Conservation (phyloP, 1,140 invertebrate genomes). For the Aphis gossypii region DNA sequence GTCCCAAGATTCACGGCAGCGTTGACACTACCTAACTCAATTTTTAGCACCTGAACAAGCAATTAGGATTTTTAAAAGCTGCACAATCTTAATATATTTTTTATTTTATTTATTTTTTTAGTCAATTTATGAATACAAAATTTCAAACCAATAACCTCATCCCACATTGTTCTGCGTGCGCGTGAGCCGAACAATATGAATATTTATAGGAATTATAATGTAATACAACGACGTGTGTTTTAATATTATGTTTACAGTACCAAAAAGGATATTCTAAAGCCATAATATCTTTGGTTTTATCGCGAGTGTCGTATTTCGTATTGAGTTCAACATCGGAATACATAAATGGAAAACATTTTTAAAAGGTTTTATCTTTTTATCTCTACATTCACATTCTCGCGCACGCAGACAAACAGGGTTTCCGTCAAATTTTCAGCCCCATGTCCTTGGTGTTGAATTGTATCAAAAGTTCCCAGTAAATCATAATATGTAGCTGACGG, state of each 20-base stretch:
- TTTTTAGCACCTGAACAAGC: not conserved
- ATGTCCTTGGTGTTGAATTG: not conserved
- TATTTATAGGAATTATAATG: not conserved
- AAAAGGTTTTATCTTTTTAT: not conserved
- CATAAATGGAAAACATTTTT: not conserved
- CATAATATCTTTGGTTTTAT: not conserved
- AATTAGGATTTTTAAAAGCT: not conserved
- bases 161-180: not conserved
- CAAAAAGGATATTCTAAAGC: not conserved
- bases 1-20: not conserved
- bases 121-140: too few species aligned
- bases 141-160: not conserved
- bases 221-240: not conserved
- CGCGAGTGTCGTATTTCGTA: not conserved
- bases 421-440: not conserved
- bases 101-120: not conserved
- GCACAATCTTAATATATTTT: not conserved
- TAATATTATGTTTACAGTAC: not conserved
- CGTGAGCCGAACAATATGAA: not conserved
- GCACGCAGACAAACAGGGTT: not conserved
- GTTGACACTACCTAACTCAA: not conserved
- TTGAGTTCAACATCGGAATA: not conserved
- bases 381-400: not conserved
- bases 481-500: constrained; percentile 12
- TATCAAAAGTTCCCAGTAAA: not conserved